These are phyloP conservation scores for Chrysogorgia sp. DNA, from an alignment of 92 coral and sea anemone genomes.

Conservation along the genomic window DNA sequence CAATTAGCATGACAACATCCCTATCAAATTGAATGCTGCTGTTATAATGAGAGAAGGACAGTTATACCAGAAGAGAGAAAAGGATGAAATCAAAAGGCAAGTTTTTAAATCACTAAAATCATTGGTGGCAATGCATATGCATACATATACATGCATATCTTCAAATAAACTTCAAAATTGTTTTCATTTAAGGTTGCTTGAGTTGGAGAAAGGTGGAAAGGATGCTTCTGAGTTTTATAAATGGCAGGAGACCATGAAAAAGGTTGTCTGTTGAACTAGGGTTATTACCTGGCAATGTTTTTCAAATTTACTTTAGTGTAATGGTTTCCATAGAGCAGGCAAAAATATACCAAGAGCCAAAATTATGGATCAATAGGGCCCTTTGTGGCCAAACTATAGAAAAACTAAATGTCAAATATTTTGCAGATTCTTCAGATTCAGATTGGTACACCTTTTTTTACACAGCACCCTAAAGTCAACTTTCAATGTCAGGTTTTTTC, in stretches of 20 bases:
- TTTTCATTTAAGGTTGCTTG: constrained; percentile 62
- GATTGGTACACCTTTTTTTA: too few relatives aligned
- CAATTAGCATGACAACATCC: constrained; percentile 76
- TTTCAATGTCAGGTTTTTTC: too few relatives aligned
- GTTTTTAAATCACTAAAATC: not conserved
- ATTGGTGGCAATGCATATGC: not conserved
- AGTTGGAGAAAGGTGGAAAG: constrained; percentile 93
- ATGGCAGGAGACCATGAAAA: constrained; percentile 89
- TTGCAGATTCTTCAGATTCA: too few relatives aligned
- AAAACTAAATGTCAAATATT: too few relatives aligned
- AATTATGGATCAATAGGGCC: too few relatives aligned
- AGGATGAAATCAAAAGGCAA: constrained; percentile 83
- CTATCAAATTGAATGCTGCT: constrained; percentile 91
- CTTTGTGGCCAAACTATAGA: too few relatives aligned
- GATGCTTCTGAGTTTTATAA: constrained; percentile 89
- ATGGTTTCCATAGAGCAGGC: too few relatives aligned
- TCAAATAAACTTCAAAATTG: too few relatives aligned
- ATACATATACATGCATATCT: not conserved
- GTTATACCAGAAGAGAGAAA: constrained; percentile 90
- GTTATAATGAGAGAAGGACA: constrained; percentile 96
- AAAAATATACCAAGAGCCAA: too few relatives aligned
- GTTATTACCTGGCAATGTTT: not conserved
- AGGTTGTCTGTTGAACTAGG: constrained; percentile 42
- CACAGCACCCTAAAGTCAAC: too few relatives aligned
- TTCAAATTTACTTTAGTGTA: too few relatives aligned